Base-by-base conservation (phyloP, 2,113 vertebrate genomes). In the Limanda limanda region DNA sequence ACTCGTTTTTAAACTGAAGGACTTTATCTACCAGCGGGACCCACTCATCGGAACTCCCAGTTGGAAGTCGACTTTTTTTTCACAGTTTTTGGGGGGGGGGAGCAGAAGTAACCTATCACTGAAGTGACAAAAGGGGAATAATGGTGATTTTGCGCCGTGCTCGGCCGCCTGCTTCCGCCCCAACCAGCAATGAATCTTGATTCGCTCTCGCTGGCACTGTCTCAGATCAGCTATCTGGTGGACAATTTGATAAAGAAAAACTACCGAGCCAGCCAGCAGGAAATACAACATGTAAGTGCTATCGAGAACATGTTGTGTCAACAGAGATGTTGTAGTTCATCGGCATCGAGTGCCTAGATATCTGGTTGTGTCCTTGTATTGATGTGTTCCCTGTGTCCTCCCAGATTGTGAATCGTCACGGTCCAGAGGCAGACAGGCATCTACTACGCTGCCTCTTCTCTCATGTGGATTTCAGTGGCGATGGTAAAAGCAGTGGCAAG, bases 141-240 rank as follows among this genome's bases (percentile, higher is more conserved):
- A 99, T 99, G 98, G 97, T 99, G 97, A 99, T 99, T 99, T 99
- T 99, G 97, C 98, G 98, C 98, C 97, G 96, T 96, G 96, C 98
- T 97, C 98, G 97, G 97, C 98, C 96, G 97, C 98, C 97, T 97
- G 98, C 97, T 99, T 99, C 98, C 97, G 97, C 98, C 98, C 98
- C 97, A 94, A 98, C 95, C 97, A 99, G 98, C 98, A 99, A 99
- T 99, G 98, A 99, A 99, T 99, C 98, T 99, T 99, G 98, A 99
- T 95, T 99, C 98, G 98, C 97, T 99, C 95, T 99, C 98, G 97
- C 98, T 99, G 98, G 98, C 98, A 97, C 99, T 99, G 98, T 99
- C 98, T 99, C 97, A 99, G 98, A 99, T 99, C 97, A 98, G 98
- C 96, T 99, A 99, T 96, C 96, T 99, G 96, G 98, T 99, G 96